Evolutionary conservation across 2,797 vertebrate genomes (phyloP).

Genomic region (Amblyopsis hoosieri): DNA sequence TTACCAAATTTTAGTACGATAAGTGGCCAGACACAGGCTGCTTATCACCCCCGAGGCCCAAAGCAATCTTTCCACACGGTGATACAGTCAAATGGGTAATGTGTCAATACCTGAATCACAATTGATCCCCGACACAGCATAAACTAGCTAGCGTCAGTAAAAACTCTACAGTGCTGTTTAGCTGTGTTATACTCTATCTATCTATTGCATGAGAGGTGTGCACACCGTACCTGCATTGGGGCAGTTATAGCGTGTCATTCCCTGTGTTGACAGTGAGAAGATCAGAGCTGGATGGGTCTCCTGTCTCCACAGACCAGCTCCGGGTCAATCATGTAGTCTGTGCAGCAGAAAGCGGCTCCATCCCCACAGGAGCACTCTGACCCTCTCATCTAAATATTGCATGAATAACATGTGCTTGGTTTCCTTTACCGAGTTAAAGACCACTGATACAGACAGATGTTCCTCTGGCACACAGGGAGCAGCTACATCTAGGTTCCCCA

Average conservation of each 20-base stretch:
- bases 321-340: conserved; percentile 55
- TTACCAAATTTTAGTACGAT: conserved; percentile 25
- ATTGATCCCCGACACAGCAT: conserved; percentile 28
- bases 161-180: conserved; percentile 22
- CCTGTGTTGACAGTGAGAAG: conserved; percentile 48
- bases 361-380: conserved; percentile 68
- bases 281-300: conserved; percentile 47
- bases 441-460: conserved; percentile 72
- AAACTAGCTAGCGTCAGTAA: conserved; percentile 13
- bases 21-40: conserved; percentile 12
- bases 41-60: conserved; percentile 8
- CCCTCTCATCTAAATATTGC: conserved; percentile 78
- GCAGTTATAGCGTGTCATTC: conserved; percentile 47
- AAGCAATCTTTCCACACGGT: not conserved
- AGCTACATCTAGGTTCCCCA: conserved; percentile 57
- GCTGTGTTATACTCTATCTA: conserved; percentile 45
- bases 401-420: conserved; percentile 74
- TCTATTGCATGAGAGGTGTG: conserved; percentile 17
- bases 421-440: conserved; percentile 67
- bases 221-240: not conserved
- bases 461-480: conserved; percentile 55
- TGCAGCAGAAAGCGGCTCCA: conserved; percentile 44
- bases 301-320: conserved; percentile 48
- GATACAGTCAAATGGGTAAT: conserved; percentile 5
- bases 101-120: conserved; percentile 30